phyloP scores from a whole-genome alignment of 1,140 invertebrate genomes.

The Aradophagus sp. region DNA sequence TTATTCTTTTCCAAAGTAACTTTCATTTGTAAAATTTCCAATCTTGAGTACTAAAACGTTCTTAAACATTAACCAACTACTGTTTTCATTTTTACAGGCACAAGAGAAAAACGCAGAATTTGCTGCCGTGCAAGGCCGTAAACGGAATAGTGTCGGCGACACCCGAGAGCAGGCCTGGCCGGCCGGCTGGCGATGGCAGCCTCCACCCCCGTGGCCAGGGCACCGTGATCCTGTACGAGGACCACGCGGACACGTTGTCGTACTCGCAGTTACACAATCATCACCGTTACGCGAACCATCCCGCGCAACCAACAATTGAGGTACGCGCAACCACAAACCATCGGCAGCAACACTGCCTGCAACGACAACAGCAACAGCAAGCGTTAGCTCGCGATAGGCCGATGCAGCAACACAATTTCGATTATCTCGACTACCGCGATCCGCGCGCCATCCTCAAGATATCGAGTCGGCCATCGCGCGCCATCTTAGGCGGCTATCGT shows the following conservation, averaged over 20 bases:
- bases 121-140: constrained; percentile 81
- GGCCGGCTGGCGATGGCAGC: constrained; percentile 60
- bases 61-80: too few species aligned
- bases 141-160: constrained; percentile 75
- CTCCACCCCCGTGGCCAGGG: constrained; percentile 65
- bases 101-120: constrained; percentile 83
- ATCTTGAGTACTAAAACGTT: too few species aligned
- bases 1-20: too few species aligned
- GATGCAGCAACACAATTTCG: constrained; percentile 64
- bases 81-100: constrained; percentile 78
- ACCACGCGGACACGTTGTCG: constrained; percentile 75
- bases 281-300: constrained; percentile 67
- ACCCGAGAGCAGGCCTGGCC: constrained; percentile 70
- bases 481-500: constrained; percentile 68
- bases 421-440: constrained; percentile 73
- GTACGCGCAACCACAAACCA: constrained; percentile 70
- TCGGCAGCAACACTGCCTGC: constrained; percentile 46
- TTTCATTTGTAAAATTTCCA: too few species aligned
- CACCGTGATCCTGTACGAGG: constrained; percentile 79
- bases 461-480: constrained; percentile 66
- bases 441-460: constrained; percentile 68
- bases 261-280: constrained; percentile 70
- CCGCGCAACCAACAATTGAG: constrained; percentile 77
- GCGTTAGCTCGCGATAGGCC: constrained; percentile 3
- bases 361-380: constrained; percentile 51